Evolutionary conservation across 1,140 invertebrate genomes (phyloP).

Genomic region (Cotesia vestalis): DNA sequence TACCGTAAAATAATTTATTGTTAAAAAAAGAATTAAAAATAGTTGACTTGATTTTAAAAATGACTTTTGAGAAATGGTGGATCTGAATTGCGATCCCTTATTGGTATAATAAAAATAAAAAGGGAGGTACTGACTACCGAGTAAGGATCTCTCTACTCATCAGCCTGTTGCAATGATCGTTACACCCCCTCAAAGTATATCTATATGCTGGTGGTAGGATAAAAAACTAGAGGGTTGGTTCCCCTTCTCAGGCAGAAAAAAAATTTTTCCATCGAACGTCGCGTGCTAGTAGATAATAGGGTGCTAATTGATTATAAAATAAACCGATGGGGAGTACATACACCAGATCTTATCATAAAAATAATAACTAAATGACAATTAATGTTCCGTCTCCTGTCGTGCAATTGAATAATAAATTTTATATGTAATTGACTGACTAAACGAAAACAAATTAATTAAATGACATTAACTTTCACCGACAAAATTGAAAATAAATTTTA

Average conservation of each 20-base stretch:
- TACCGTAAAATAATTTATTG: neutral
- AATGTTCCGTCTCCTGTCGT: neutral
- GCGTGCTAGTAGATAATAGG: conserved; percentile 59
- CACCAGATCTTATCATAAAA: conserved; percentile 41
- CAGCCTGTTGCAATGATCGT: conserved; percentile 61
- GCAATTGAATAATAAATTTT: neutral
- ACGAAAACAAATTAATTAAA: too few relatives aligned
- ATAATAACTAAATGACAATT: conserved; percentile 17
- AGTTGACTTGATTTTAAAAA: too few relatives aligned
- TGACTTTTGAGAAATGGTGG: neutral
- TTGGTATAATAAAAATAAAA: conserved; percentile 10
- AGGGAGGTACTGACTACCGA: conserved; percentile 22
- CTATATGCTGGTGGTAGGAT: conserved; percentile 41
- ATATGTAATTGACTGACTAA: too few relatives aligned
- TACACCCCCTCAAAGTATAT: conserved; percentile 38
- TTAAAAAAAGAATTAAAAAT: neutral
- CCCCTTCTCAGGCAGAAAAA: conserved; percentile 43
- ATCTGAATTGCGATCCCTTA: neutral
- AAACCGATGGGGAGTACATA: conserved; percentile 42
- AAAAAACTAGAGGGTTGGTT: conserved; percentile 59
- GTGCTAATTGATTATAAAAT: conserved; percentile 66
- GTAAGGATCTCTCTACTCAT: conserved; percentile 58
- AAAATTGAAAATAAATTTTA: too few relatives aligned
- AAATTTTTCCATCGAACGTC: neutral
- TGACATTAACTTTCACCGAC: too few relatives aligned